phyloP scores from a whole-genome alignment of 2,797 vertebrate genomes.

The Sebastes oblongus region DNA sequence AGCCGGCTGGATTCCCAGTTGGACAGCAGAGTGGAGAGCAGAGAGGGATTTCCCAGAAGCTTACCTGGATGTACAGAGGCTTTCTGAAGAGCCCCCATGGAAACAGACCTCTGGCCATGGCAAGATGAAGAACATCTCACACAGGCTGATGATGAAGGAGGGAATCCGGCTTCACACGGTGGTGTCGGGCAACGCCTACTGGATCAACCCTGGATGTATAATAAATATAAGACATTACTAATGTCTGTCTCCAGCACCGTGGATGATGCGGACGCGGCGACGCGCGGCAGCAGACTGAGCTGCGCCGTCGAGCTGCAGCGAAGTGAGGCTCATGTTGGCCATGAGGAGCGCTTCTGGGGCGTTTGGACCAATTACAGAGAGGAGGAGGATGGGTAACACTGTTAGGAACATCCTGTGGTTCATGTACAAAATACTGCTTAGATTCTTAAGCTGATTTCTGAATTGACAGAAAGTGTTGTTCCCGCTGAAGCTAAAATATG shows the following conservation, averaged over 20 bases:
- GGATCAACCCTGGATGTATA: neutral
- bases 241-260: neutral
- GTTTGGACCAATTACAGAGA: conserved; percentile 38
- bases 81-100: conserved; percentile 88
- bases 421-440: neutral
- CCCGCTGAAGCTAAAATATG: no score
- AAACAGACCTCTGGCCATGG: conserved; percentile 90
- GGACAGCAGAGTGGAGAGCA: neutral
- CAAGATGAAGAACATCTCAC: conserved; percentile 87
- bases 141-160: conserved; percentile 52
- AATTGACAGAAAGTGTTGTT: no score
- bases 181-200: conserved; percentile 13
- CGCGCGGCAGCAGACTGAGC: conserved; percentile 28
- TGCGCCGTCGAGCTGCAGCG: conserved; percentile 40
- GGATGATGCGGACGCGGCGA: conserved; percentile 1
- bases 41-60: conserved; percentile 51
- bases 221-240: neutral
- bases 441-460: no score
- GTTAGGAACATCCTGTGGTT: neutral
- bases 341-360: conserved; percentile 14
- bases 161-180: neutral
- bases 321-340: conserved; percentile 32
- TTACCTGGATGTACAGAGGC: conserved; percentile 88
- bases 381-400: neutral
- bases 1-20: neutral